Conservation (phyloP, 2,113 vertebrate species). For the Laticauda colubrina region DNA sequence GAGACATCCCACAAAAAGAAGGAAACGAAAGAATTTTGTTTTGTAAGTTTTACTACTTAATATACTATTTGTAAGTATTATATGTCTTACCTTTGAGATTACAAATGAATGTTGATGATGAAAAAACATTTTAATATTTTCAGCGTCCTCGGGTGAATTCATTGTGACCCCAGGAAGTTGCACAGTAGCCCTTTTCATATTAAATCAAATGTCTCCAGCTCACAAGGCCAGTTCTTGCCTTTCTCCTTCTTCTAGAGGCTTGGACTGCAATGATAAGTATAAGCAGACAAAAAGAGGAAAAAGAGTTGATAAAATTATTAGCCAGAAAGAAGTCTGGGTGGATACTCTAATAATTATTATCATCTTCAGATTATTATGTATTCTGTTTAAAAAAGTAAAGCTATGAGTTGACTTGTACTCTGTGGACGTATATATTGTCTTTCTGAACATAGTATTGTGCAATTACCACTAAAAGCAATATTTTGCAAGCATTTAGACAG, state of each 20-base stretch:
- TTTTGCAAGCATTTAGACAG: not conserved
- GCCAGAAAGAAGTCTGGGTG: too few relatives aligned
- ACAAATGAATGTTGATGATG: conserved; percentile 82
- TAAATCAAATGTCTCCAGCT: too few relatives aligned
- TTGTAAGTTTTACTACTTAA: too few relatives aligned
- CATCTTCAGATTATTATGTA: not conserved
- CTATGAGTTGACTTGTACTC: not conserved
- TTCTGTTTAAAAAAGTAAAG: not conserved
- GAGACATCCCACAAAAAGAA: too few relatives aligned
- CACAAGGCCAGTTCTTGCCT: too few relatives aligned
- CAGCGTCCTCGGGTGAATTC: conserved; percentile 46
- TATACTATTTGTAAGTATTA: not conserved
- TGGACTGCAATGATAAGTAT: too few relatives aligned
- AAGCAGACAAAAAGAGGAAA: too few relatives aligned
- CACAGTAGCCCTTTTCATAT: too few relatives aligned
- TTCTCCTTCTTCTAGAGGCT: too few relatives aligned
- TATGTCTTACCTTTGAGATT: conserved; percentile 81
- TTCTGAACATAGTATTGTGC: not conserved
- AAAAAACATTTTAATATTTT: conserved; percentile 70
- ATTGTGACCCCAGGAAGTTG: conserved; percentile 35
- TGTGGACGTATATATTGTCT: not conserved
- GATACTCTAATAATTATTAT: too few relatives aligned
- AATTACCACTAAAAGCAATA: not conserved
- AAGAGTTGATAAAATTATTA: too few relatives aligned
- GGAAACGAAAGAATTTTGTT: too few relatives aligned